Percentiles rank a stretch among this genome's conserved stretches.
Conservation (phyloP, 1,140 invertebrate species). For the Oppia nitens region DNA sequence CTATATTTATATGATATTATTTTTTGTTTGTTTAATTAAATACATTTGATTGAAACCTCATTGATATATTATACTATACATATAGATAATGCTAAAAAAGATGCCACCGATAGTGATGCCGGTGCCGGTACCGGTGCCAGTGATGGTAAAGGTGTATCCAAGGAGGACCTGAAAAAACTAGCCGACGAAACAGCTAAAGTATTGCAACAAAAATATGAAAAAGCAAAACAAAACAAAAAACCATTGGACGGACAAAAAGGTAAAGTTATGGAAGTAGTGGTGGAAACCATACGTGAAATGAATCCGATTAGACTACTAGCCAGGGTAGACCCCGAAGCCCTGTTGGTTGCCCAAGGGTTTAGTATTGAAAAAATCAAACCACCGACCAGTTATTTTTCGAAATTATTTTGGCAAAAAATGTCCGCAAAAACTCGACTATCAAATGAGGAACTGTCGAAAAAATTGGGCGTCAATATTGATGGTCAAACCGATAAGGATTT, state of each 20-base stretch:
- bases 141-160: too few species aligned
- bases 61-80: too few species aligned
- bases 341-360: neutral
- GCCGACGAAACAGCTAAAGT: neutral
- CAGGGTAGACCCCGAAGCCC: neutral
- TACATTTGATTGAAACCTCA: too few species aligned
- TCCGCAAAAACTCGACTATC: neutral
- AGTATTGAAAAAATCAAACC: neutral
- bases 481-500: neutral
- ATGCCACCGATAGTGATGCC: too few species aligned
- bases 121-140: too few species aligned
- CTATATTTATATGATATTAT: too few species aligned
- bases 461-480: neutral
- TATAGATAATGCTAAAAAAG: too few species aligned
- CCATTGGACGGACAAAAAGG: neutral
- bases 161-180: neutral
- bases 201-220: neutral
- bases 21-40: too few species aligned
- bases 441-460: neutral
- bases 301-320: neutral
- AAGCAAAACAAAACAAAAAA: neutral
- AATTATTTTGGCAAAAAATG: neutral
- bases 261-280: neutral
- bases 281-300: neutral
- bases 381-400: neutral